phyloP scores from a whole-genome alignment of 2,113 vertebrate genomes.

The Onychorhynchus coronatus region DNA sequence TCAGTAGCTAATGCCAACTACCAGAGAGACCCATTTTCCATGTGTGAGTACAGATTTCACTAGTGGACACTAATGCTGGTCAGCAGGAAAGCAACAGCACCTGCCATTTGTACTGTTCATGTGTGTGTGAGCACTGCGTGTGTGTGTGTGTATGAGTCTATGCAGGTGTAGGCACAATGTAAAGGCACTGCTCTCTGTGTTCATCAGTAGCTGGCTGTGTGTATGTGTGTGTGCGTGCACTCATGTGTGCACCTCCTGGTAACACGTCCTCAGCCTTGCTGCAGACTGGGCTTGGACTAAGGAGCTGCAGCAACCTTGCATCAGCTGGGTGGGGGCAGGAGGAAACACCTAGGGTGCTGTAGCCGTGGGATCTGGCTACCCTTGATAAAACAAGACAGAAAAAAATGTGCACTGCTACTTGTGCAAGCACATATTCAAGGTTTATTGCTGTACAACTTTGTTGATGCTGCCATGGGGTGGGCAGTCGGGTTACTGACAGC shows the following conservation, averaged over 20 bases:
- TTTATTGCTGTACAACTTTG: background rate
- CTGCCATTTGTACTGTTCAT: background rate
- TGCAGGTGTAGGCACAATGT: background rate
- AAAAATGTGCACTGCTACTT: background rate
- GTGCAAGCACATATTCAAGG: background rate
- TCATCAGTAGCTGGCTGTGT: no score
- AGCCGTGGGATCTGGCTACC: background rate
- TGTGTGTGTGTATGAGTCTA: background rate
- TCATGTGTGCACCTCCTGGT: background rate
- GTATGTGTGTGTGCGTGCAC: background rate
- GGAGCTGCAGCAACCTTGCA: background rate
- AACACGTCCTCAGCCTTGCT: background rate
- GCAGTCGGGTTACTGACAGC: background rate
- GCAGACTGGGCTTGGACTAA: no score
- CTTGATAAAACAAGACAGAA: background rate
- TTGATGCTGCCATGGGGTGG: no score
- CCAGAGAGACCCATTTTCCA: background rate
- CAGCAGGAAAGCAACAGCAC: background rate
- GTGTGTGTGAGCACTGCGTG: background rate
- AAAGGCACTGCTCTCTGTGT: background rate
- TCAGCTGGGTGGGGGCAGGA: background rate
- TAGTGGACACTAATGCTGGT: accelerated
- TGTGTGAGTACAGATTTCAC: background rate
- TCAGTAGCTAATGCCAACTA: background rate
- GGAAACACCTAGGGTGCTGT: background rate